Evolutionary conservation across 2,888 invertebrate species (phyloP).

Genomic region (Pinctada fucata): DNA sequence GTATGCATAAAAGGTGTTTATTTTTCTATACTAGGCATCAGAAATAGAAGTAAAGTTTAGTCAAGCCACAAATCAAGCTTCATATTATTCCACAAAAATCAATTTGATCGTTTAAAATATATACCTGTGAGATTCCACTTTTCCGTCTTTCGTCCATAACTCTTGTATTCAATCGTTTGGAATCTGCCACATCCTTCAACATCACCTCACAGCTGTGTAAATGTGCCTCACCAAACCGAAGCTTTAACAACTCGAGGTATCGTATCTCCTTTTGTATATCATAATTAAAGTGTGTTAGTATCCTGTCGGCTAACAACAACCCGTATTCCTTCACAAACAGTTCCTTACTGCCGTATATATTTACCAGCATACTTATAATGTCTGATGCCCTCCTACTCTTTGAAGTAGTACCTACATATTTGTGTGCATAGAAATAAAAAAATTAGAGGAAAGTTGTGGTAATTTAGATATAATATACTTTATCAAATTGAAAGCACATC

Average conservation of each 20-base stretch:
- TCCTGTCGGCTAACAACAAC: conserved; percentile 90
- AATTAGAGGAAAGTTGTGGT: background rate
- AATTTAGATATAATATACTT: background rate
- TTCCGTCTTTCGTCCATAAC: conserved; percentile 70
- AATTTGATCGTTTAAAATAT: background rate
- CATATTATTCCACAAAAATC: background rate
- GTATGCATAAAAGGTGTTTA: conserved; percentile 34
- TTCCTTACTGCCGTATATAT: conserved; percentile 98
- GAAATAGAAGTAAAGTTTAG: too few species aligned
- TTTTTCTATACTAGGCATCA: background rate
- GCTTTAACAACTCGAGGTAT: conserved; percentile 94
- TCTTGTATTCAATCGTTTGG: conserved; percentile 90
- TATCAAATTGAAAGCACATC: background rate
- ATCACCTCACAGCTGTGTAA: conserved; percentile 98
- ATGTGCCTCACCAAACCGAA: conserved; percentile 95
- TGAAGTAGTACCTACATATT: conserved; percentile 79
- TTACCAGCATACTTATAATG: conserved; percentile 98
- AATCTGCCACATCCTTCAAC: conserved; percentile 97
- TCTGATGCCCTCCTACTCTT: conserved; percentile 85
- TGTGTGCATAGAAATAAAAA: background rate
- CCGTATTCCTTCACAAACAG: conserved; percentile 98
- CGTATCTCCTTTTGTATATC: conserved; percentile 83
- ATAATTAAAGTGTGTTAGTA: conserved; percentile 84
- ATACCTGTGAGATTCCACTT: conserved; percentile 26
- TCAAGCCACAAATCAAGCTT: background rate